Conservation (phyloP, 2,113 vertebrate genomes). For the Ailuropoda melanoleuca region DNA sequence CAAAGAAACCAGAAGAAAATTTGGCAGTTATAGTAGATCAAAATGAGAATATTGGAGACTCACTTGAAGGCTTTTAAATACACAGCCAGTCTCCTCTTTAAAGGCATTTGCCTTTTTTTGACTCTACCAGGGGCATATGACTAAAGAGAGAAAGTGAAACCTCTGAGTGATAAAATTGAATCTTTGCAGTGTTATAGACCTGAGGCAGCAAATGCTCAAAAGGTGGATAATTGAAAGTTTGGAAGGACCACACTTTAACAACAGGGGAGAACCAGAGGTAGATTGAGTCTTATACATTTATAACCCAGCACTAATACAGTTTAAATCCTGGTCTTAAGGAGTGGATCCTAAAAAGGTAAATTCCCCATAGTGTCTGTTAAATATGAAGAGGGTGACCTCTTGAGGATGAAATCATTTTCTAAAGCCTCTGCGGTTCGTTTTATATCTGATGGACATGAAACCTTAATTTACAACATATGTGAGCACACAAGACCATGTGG, state of each 20-base stretch:
- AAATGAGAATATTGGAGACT: neutral
- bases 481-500: neutral
- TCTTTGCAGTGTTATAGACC: too few species aligned
- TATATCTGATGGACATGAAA: too few species aligned
- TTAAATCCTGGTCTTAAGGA: neutral
- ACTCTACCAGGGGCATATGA: neutral
- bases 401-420: neutral
- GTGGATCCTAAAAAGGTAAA: neutral
- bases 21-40: fast-evolving
- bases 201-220: too few species aligned
- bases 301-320: neutral
- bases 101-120: neutral
- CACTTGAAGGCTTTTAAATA: neutral
- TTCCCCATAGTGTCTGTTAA: neutral
- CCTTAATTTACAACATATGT: neutral
- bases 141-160: neutral
- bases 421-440: neutral
- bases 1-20: neutral
- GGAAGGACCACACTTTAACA: fast-evolving
- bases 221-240: neutral
- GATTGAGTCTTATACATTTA: neutral
- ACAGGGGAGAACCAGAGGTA: neutral
- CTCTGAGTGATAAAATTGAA: neutral
- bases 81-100: neutral
- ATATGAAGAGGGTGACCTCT: neutral